Percentiles rank a stretch among this genome's conserved stretches.
Conservation (phyloP, 2,113 vertebrate genomes). For the Atrichornis clamosus region DNA sequence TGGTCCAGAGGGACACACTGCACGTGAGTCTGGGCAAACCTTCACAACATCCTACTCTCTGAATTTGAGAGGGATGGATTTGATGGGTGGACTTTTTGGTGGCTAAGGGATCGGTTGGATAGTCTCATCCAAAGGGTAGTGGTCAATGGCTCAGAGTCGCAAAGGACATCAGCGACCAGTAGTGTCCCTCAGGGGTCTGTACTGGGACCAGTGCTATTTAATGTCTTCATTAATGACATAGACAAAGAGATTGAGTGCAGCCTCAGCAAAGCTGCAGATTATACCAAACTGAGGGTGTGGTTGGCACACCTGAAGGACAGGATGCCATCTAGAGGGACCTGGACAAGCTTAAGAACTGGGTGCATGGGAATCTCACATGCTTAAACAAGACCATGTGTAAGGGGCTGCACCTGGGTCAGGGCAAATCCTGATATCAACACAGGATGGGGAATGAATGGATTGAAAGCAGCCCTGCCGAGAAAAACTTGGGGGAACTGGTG, state of each 20-base stretch:
- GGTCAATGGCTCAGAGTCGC: background rate
- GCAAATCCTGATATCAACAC: background rate
- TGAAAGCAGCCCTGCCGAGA: background rate
- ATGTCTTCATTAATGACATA: background rate
- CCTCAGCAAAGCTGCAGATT: background rate
- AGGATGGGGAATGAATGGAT: background rate
- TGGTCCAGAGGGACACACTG: background rate
- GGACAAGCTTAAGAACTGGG: background rate
- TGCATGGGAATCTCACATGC: accelerated
- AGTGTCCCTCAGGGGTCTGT: background rate
- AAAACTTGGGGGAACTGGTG: background rate
- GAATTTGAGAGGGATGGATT: background rate
- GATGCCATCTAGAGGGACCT: background rate
- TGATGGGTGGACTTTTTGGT: background rate
- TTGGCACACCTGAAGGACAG: background rate
- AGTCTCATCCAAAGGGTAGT: background rate
- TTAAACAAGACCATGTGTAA: background rate
- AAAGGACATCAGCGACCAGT: background rate
- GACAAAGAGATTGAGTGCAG: background rate
- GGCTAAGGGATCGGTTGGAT: background rate
- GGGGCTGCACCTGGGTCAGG: background rate
- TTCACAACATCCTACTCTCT: background rate
- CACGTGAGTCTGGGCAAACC: background rate
- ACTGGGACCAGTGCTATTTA: background rate
- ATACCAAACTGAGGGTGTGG: background rate